Conservation (phyloP, 2,888 invertebrate genomes). For the Osedax fenrisi region DNA sequence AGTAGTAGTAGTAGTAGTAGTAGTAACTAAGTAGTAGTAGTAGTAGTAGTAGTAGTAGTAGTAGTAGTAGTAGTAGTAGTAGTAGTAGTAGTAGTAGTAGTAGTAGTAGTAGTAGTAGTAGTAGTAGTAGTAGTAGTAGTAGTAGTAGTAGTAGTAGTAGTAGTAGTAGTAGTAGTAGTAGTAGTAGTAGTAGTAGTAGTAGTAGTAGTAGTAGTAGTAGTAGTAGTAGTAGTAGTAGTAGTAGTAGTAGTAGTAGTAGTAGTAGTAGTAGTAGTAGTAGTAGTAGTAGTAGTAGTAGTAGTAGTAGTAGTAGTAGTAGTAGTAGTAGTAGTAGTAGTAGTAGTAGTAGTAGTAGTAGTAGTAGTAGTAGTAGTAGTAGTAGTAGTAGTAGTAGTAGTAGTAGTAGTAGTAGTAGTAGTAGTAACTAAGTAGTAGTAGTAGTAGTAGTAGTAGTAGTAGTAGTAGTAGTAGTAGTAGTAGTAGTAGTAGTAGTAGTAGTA, state of each 20-base stretch:
- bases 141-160: not conserved
- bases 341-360: constrained; percentile 2
- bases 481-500: not conserved
- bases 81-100: constrained; percentile 2
- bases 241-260: not conserved
- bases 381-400: too few relatives aligned
- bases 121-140: constrained; percentile 2
- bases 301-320: not conserved
- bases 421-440: not conserved
- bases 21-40: not conserved
- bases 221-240: not conserved
- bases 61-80: not conserved
- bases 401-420: constrained; percentile 2
- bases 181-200: constrained; percentile 2
- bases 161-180: constrained; percentile 2
- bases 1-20: constrained; percentile 2
- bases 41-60: not conserved
- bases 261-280: constrained; percentile 2
- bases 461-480: constrained; percentile 2
- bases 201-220: not conserved
- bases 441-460: constrained; percentile 2
- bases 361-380: too few relatives aligned
- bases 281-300: constrained; percentile 2
- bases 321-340: not conserved
- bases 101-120: constrained; percentile 2